Evolutionary conservation across 2,113 vertebrate species (phyloP), one percentile per base, ranked within the genome.

Genomic region (Callocephalon fimbriatum): DNA sequence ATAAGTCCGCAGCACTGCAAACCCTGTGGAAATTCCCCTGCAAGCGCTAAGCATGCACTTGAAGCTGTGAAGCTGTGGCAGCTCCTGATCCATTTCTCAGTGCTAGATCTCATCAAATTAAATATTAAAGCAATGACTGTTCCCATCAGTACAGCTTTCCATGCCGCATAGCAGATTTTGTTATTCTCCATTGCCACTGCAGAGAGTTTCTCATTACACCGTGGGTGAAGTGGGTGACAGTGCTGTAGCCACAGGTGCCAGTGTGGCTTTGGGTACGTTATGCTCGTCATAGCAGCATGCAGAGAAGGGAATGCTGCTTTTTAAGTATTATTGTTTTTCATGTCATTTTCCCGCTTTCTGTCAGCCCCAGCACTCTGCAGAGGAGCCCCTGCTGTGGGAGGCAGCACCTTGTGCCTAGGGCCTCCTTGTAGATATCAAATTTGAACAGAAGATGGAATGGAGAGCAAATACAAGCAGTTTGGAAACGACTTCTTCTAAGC

Each of bases 31-130:
- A 88, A 79, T 70, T 92, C 74, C 79, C 53, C 63, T 48, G 44
- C 26, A 35, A 82, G 53, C 0, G 0, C 58, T 22, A 48, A 40
- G 54, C 2, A 1, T 5, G 3, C 0, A 0, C 77, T 81, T 48
- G 75, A 40, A 95, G 71, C 71, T 76, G 66, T 48, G 75, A 40
- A 95, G 71, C 71, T 76, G 66, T 45, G 67, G 62, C 82, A 93
- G 62, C 48, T 76, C 81, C 82, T 0, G 0, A 44, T 51, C 71
- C 40, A n/a, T 83, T 90, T 56, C 86, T 76, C 67, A 26, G 75
- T 58, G 53, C 53, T 44, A 38, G 48, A 73, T 45, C 37, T 61
- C 82, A 76, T 58, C 6, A 2, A 65, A 90, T 94, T 68, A 92
- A 86, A 83, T 82, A 90, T 92, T 72, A 90, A 90, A 93, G 86